A percentile compares a stretch with the other conserved stretches of the same genome.
phyloP scores from a whole-genome alignment of 1,140 invertebrate species.

The Drosophila persimilis region DNA sequence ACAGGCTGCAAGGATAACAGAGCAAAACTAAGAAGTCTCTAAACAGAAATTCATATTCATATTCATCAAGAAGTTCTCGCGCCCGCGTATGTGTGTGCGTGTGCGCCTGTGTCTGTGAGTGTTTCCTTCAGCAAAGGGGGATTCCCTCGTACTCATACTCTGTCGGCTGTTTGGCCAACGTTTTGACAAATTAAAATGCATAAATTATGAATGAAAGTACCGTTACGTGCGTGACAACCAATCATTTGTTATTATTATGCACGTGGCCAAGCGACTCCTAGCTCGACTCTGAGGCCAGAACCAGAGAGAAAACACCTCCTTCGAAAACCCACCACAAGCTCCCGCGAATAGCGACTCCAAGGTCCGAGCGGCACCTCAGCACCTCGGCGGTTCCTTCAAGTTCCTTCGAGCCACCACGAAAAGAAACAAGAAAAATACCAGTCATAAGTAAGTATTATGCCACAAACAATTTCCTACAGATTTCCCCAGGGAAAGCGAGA shows the following conservation, averaged over 20 bases:
- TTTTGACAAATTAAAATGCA: constrained; percentile 81
- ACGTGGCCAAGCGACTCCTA: constrained; percentile 52
- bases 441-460: constrained; percentile 52
- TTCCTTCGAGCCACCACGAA: neutral
- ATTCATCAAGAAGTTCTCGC: constrained; percentile 20
- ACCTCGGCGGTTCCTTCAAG: too few relatives aligned
- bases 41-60: constrained; percentile 33
- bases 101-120: neutral
- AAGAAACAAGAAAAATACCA: constrained; percentile 25
- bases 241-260: constrained; percentile 82
- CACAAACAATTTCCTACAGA: constrained; percentile 42
- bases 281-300: constrained; percentile 4
- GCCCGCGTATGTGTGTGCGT: neutral
- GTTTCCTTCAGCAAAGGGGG: neutral
- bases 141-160: neutral
- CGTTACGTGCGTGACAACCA: constrained; percentile 80
- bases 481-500: constrained; percentile 34
- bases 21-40: too few relatives aligned
- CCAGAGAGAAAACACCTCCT: constrained; percentile 18
- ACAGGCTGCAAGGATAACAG: constrained; percentile 12
- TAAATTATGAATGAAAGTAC: constrained; percentile 82
- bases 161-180: constrained; percentile 22
- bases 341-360: too few relatives aligned
- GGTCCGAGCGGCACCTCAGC: too few relatives aligned
- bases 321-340: constrained; percentile 23